A percentile compares a stretch with the other conserved stretches of the same genome.
Conservation (phyloP, 2,113 vertebrate species). For the Halichoeres trimaculatus region DNA sequence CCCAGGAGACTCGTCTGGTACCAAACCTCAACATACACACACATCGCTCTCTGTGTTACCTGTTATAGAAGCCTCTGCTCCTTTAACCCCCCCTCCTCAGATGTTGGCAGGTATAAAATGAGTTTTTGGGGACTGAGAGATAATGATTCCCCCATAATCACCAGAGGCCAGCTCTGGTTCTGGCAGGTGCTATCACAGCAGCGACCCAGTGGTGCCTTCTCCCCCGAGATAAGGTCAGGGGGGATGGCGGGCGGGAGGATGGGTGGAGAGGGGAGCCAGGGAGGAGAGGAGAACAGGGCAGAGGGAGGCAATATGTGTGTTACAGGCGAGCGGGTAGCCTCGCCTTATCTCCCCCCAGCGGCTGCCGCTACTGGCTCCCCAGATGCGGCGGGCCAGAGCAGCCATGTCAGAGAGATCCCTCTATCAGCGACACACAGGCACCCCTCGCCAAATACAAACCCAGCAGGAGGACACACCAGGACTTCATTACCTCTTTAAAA, state of each 20-base stretch:
- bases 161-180: constrained; percentile 78
- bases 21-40: constrained; percentile 21
- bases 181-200: constrained; percentile 82
- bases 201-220: constrained; percentile 87
- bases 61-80: constrained; percentile 68
- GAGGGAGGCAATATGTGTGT: constrained; percentile 65
- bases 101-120: constrained; percentile 83
- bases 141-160: constrained; percentile 84
- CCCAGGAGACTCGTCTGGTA: background rate
- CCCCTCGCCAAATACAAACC: constrained; percentile 82
- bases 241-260: constrained; percentile 52
- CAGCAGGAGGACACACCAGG: constrained; percentile 85
- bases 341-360: constrained; percentile 87
- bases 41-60: constrained; percentile 55
- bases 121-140: constrained; percentile 76
- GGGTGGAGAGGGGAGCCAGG: constrained; percentile 53
- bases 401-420: constrained; percentile 87
- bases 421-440: constrained; percentile 89
- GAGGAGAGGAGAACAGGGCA: constrained; percentile 56
- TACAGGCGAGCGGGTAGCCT: constrained; percentile 77
- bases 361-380: constrained; percentile 83
- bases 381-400: constrained; percentile 78
- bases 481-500: constrained; percentile 90
- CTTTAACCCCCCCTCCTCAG: constrained; percentile 57
- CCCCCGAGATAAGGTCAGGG: constrained; percentile 86